Percentiles rank a stretch among this genome's conserved stretches.
phyloP scores from a whole-genome alignment of 1,140 invertebrate species.

The Paramacrobiotus metropolitanus region DNA sequence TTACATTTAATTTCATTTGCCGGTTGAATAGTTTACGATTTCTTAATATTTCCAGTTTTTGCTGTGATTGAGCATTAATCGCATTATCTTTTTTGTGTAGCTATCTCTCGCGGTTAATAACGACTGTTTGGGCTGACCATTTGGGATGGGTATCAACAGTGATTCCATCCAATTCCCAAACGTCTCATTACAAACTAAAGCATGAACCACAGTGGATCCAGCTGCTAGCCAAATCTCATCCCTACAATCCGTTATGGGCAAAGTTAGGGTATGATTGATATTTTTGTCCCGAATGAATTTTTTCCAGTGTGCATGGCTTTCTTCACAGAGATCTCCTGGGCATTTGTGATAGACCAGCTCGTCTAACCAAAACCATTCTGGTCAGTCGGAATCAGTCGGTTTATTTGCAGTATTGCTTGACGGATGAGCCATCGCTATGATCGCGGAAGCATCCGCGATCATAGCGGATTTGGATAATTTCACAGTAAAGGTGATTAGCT shows the following conservation, averaged over 20 bases:
- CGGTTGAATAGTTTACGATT: too few relatives aligned
- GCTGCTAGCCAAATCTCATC: conserved; percentile 23
- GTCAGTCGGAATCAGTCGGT: conserved; percentile 41
- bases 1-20: too few relatives aligned
- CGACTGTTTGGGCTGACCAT: conserved; percentile 63
- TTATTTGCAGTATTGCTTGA: conserved; percentile 53
- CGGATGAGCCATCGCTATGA: conserved; percentile 26
- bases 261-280: conserved; percentile 36
- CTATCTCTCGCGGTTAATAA: conserved; percentile 63
- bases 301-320: conserved; percentile 1
- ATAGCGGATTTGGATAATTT: too few relatives aligned
- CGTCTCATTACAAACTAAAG: conserved; percentile 14
- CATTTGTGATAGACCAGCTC: conserved; percentile 45
- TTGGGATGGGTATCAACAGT: conserved; percentile 67
- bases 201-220: conserved; percentile 27
- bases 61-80: too few relatives aligned
- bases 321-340: conserved; percentile 44
- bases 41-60: too few relatives aligned
- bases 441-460: too few relatives aligned
- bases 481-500: too few relatives aligned
- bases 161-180: conserved; percentile 18
- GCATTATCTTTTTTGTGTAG: conserved; percentile 40
- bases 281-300: background rate
- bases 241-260: conserved; percentile 54
- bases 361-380: conserved; percentile 49